Percentiles rank a stretch among this genome's conserved stretches.
Evolutionary conservation across 1,140 invertebrate genomes (phyloP).

Genomic region (Caenorhabditis elegans): DNA sequence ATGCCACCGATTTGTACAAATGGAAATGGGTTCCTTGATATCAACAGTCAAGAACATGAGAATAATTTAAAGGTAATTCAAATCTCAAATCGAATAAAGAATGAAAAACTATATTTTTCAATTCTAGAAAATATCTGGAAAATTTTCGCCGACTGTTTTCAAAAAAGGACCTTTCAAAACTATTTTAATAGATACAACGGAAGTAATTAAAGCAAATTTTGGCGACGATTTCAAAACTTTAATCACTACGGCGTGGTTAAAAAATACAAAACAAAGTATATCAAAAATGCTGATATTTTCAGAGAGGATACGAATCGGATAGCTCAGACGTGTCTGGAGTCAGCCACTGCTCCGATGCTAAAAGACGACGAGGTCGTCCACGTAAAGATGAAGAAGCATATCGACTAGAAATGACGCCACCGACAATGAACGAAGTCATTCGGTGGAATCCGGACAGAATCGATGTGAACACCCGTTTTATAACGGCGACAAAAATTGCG

Average conservation of each 20-base stretch:
- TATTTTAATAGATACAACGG: too few relatives aligned
- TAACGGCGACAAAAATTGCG: slow-evolving; percentile 20
- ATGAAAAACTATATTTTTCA: too few relatives aligned
- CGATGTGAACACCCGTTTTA: slow-evolving; percentile 8
- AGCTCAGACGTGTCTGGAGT: not conserved
- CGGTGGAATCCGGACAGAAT: slow-evolving; percentile 43
- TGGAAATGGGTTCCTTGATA: slow-evolving; percentile 31
- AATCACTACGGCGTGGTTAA: too few relatives aligned
- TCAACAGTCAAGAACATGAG: not conserved
- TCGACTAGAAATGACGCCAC: not conserved
- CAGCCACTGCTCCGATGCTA: not conserved
- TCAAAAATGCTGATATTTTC: not conserved
- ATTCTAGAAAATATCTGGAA: too few relatives aligned
- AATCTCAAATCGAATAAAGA: too few relatives aligned
- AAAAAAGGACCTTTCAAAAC: too few relatives aligned
- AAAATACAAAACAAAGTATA: not conserved
- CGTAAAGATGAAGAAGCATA: slow-evolving; percentile 30
- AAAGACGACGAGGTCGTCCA: slow-evolving; percentile 10
- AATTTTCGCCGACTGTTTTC: too few relatives aligned
- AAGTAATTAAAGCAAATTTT: too few relatives aligned
- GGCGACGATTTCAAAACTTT: too few relatives aligned
- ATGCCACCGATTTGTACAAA: not conserved
- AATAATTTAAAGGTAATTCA: not conserved
- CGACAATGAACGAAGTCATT: slow-evolving; percentile 20
- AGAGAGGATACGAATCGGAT: slow-evolving; percentile 4